Base-by-base conservation (phyloP, 2,113 vertebrate species). In the Ardeotis arabs region DNA sequence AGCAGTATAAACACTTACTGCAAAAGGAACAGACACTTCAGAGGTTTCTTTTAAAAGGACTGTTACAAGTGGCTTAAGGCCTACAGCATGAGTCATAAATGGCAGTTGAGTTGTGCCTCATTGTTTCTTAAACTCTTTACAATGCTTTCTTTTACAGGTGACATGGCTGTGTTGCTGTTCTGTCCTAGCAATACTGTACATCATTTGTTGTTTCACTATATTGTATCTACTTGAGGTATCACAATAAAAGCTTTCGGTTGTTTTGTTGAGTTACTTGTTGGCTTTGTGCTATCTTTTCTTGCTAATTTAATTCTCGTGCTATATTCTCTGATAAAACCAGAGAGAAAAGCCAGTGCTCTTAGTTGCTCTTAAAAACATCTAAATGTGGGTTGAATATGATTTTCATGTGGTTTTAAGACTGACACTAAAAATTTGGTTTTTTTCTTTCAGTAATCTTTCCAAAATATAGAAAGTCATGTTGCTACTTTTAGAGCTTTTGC, bases 191-290 rank as follows among this genome's bases (percentile, higher is more conserved):
- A 97, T 98, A 98, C 97, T 97, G 97, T 98, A 98, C 98, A 98
- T 98, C 98, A 98, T 98, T 98, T 96, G 98, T 99, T 97, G 97
- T 99, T 99, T 99, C 99, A 99, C 98, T 98, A 98, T 98, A 98
- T 98, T 99, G 98, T 99, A 99, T 98, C 98, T 97, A 96, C 95
- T 97, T 83, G 97, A 98, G 98, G 98, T 99, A 99, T 99, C 98
- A 99, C 98, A 99, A 99, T 99, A 99, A 99, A 99, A 97, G 95
- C 98, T 98, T 99, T 98, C 98, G 98, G 27, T 97, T 95, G 95
- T 97, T 97, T 97, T 96, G 96, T 95, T 97, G 96, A 92, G 63
- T 95, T 94, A 70, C 45, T 73, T 72, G 50, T 27, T 96, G 39
- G 20, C 14, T 62, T 85, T 76, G 67, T 86, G 75, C 22, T n/a